These are phyloP conservation scores for Protophormia terraenovae DNA, from an alignment of 2,888 invertebrate genomes.

Conservation along the genomic window DNA sequence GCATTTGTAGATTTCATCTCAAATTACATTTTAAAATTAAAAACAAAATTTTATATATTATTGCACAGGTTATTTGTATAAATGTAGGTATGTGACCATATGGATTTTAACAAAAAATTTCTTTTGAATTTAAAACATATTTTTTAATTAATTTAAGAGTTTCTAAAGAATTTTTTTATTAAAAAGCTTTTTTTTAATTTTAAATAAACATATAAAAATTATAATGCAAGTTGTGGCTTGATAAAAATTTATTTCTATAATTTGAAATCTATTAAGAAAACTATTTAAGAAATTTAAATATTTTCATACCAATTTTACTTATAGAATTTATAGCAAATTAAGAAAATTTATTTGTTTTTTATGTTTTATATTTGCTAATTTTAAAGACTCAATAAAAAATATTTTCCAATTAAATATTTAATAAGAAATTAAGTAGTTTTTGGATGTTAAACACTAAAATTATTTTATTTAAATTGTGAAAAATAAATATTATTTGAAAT, in stretches of 20 bases:
- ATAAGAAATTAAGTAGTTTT: too few relatives aligned
- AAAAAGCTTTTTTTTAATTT: not conserved
- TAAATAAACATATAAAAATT: not conserved
- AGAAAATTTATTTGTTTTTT: not conserved
- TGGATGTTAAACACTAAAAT: too few relatives aligned
- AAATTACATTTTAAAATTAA: slow-evolving; percentile 51
- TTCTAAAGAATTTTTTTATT: slow-evolving; percentile 4
- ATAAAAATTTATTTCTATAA: not conserved
- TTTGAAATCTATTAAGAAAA: not conserved
- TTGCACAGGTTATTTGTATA: slow-evolving; percentile 17
- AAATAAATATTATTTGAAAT: too few relatives aligned
- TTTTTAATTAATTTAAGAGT: slow-evolving; percentile 31
- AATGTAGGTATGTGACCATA: not conserved
- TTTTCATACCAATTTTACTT: not conserved
- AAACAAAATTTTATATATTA: slow-evolving; percentile 7
- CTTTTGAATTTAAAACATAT: not conserved
- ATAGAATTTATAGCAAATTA: not conserved
- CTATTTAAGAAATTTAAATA: not conserved
- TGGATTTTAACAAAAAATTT: not conserved
- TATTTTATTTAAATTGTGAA: too few relatives aligned
- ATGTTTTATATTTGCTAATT: not conserved
- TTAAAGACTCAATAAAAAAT: not conserved
- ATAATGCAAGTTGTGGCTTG: not conserved
- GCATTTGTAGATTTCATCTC: slow-evolving; percentile 50
- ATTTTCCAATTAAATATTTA: too few relatives aligned